These are phyloP conservation scores for Neoaliturus tenellus DNA, from an alignment of 2,888 invertebrate genomes.

Conservation along the genomic window DNA sequence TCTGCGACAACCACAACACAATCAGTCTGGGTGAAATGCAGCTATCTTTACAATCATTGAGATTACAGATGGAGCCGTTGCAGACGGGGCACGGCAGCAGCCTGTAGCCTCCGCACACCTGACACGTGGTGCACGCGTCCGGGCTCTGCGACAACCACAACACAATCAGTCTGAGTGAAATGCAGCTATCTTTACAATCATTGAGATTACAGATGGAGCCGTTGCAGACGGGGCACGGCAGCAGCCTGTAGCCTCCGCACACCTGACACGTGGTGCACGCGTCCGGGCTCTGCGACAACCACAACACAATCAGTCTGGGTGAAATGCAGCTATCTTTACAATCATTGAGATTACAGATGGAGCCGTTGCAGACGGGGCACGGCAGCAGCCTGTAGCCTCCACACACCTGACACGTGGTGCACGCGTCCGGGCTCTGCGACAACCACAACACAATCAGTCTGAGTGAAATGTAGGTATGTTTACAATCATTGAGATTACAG, in stretches of 20 bases:
- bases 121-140: constrained; percentile 88
- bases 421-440: constrained; percentile 85
- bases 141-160: constrained; percentile 82
- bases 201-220: constrained; percentile 65
- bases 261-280: constrained; percentile 88
- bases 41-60: too few relatives aligned
- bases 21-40: constrained; percentile 68
- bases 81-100: constrained; percentile 93
- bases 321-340: constrained; percentile 71
- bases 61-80: constrained; percentile 98
- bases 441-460: too few relatives aligned
- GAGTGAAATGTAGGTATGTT: too few relatives aligned
- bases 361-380: constrained; percentile 95
- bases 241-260: constrained; percentile 94
- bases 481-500: too few relatives aligned
- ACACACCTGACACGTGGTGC: constrained; percentile 90
- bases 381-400: constrained; percentile 95
- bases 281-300: constrained; percentile 73
- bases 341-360: too few relatives aligned
- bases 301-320: too few relatives aligned
- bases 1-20: too few relatives aligned
- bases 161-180: too few relatives aligned
- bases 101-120: constrained; percentile 94
- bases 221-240: constrained; percentile 72
- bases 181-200: too few relatives aligned